Evolutionary conservation across 2,113 vertebrate genomes (phyloP).

Genomic region (Aptenodytes patagonicus): DNA sequence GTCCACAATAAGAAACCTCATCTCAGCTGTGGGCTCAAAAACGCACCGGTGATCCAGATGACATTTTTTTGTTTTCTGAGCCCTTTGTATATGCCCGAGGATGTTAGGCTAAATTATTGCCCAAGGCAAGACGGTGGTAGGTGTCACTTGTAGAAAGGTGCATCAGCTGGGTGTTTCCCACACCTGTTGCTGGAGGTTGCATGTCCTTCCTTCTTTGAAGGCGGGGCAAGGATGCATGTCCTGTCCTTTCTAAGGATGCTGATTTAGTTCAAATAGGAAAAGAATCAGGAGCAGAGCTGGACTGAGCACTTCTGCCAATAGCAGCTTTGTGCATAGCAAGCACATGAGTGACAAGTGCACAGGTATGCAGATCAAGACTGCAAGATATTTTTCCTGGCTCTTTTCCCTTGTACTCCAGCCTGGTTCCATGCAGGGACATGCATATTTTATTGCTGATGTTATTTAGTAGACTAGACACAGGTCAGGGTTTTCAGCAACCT

Average conservation of each 20-base stretch:
- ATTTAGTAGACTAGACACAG: background rate
- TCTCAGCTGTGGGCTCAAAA: background rate
- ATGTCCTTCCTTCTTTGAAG: background rate
- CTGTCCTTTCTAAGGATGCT: background rate
- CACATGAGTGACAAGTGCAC: background rate
- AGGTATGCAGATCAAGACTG: background rate
- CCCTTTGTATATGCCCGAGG: background rate
- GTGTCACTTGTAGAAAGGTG: background rate
- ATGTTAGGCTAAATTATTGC: background rate
- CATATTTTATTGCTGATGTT: background rate
- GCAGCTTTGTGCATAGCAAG: background rate
- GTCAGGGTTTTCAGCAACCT: background rate
- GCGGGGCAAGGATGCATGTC: background rate
- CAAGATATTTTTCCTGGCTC: background rate
- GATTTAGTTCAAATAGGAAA: background rate
- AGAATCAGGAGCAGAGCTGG: background rate
- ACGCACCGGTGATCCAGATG: background rate
- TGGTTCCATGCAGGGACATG: background rate
- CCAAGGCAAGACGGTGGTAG: background rate
- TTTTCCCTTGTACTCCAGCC: background rate
- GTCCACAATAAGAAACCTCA: background rate
- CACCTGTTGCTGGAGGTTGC: background rate
- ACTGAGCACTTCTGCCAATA: background rate
- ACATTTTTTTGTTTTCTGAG: background rate
- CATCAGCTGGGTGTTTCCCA: background rate